Percentiles rank a stretch among this genome's conserved stretches.
phyloP scores from a whole-genome alignment of 2,888 invertebrate genomes.

The Sminthurinus aureus region DNA sequence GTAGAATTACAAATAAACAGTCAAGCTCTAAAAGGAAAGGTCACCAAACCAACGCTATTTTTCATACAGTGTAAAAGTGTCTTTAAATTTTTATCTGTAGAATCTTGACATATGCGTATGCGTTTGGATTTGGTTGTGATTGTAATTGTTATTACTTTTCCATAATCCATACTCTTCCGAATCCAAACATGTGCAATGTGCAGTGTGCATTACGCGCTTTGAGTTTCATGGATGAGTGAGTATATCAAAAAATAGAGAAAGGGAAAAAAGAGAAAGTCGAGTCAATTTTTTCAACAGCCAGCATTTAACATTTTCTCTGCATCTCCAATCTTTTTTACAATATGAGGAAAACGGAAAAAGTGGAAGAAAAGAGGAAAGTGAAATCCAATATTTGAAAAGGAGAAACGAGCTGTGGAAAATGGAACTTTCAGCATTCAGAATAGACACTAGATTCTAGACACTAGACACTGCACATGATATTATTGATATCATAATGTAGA shows the following conservation, averaged over 20 bases:
- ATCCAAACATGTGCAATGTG: background rate
- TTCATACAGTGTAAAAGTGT: background rate
- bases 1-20: background rate
- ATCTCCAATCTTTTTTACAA: background rate
- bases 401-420: background rate
- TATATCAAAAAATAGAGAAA: background rate
- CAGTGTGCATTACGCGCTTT: background rate
- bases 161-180: background rate
- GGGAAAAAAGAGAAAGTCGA: conserved; percentile 10
- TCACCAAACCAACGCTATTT: background rate
- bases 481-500: background rate
- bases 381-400: conserved; percentile 22
- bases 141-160: conserved; percentile 25
- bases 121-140: background rate
- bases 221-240: conserved; percentile 29
- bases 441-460: too few relatives aligned
- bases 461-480: background rate
- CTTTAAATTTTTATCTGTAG: background rate
- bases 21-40: background rate
- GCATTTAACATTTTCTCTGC: background rate
- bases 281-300: conserved; percentile 22
- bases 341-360: background rate
- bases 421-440: too few relatives aligned
- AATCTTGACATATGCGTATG: background rate
- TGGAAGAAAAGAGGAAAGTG: background rate